Percentiles rank a stretch among this genome's conserved stretches.
These are phyloP conservation scores for Prunella fulvescens DNA, from an alignment of 2,113 vertebrate genomes.

Conservation along the genomic window DNA sequence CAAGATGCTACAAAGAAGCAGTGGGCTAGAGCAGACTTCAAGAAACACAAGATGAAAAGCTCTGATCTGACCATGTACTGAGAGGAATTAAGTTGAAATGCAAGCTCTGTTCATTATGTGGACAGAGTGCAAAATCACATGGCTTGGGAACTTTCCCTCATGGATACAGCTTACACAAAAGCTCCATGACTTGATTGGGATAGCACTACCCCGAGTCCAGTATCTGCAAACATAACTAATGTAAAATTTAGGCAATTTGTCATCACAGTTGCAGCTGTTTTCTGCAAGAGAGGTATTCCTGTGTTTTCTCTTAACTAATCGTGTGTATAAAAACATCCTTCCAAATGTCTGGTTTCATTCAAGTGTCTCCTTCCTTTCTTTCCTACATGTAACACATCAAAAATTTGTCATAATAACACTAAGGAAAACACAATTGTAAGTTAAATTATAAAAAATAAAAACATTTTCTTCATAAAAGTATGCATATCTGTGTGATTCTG, in stretches of 20 bases:
- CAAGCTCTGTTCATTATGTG: not conserved
- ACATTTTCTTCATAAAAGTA: not conserved
- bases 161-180: not conserved
- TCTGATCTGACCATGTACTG: not conserved
- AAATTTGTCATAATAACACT: not conserved
- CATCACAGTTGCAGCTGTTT: not conserved
- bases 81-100: not conserved
- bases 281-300: not conserved
- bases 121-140: not conserved
- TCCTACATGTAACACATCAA: not conserved
- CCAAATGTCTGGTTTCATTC: not conserved
- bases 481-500: not conserved
- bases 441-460: not conserved
- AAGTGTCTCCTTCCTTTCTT: not conserved
- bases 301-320: not conserved
- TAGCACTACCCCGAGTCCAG: not conserved
- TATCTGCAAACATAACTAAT: not conserved
- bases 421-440: not conserved
- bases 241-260: not conserved
- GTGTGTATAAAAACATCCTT: not conserved
- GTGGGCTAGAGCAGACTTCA: not conserved
- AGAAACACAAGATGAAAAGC: not conserved
- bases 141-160: not conserved
- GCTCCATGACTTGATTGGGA: accelerated
- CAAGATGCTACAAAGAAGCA: not conserved